Evolutionary conservation across 2,797 vertebrate genomes (phyloP).

Genomic region (Propithecus perrieri): DNA sequence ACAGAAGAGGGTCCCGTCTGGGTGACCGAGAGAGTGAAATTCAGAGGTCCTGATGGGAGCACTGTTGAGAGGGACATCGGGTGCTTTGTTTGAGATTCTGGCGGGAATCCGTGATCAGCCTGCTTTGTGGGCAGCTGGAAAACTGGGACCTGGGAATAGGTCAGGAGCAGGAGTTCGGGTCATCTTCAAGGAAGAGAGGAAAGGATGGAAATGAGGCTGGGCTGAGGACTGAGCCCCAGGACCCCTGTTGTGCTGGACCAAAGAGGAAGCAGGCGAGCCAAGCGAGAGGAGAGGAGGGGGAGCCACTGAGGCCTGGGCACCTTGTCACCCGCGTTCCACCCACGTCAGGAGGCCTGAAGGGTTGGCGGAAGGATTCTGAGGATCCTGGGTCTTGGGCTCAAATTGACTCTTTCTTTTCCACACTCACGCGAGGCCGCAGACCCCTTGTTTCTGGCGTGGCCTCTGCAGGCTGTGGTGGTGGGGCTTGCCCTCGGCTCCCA

Average conservation of each 20-base stretch:
- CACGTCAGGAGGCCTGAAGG: not conserved
- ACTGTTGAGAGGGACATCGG: too few species aligned
- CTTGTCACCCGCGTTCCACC: not conserved
- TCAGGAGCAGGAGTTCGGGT: not conserved
- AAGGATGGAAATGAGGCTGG: not conserved
- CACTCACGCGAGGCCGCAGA: fast-evolving
- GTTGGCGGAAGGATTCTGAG: not conserved
- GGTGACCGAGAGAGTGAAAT: not conserved
- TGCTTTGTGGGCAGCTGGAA: not conserved
- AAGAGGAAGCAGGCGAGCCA: not conserved
- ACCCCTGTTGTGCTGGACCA: not conserved
- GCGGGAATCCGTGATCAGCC: not conserved
- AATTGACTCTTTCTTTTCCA: fast-evolving
- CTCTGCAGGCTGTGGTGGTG: not conserved
- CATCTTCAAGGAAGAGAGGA: not conserved
- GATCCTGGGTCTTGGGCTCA: not conserved
- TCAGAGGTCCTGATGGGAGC: not conserved
- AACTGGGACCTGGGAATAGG: not conserved
- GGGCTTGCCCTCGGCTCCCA: not conserved
- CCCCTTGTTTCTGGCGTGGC: fast-evolving
- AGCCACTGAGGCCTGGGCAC: not conserved
- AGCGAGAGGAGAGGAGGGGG: fast-evolving
- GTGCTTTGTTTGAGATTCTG: not conserved
- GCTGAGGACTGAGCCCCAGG: not conserved
- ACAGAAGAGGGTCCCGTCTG: not conserved